These are phyloP conservation scores for Chloropsis hardwickii DNA, from an alignment of 2,113 vertebrate genomes.

Conservation along the genomic window DNA sequence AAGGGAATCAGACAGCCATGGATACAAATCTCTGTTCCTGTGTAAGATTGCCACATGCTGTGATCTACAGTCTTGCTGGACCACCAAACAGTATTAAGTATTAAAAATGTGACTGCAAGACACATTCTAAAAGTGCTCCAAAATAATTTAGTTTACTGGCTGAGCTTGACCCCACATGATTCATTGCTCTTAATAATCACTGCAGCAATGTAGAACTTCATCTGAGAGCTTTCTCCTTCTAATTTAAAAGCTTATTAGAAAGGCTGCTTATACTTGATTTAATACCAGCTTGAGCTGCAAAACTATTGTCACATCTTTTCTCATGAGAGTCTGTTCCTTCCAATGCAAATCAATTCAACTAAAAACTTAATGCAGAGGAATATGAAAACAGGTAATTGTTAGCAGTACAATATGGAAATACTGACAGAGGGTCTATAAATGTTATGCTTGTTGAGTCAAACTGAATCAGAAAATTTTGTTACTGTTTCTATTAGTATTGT, in stretches of 20 bases:
- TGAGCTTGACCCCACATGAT: background rate
- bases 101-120: background rate
- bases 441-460: background rate
- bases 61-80: background rate
- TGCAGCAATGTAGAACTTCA: constrained; percentile 49
- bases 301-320: background rate
- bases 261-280: constrained; percentile 57
- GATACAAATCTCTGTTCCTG: background rate
- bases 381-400: background rate
- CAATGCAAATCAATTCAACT: constrained; percentile 28
- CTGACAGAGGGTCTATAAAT: background rate
- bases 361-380: background rate
- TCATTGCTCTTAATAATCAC: constrained; percentile 49
- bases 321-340: background rate
- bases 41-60: background rate
- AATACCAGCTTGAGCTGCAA: constrained; percentile 24
- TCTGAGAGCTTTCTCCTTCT: constrained; percentile 33
- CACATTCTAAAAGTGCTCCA: background rate
- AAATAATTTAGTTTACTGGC: background rate
- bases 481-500: background rate
- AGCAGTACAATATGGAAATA: background rate
- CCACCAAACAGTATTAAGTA: background rate
- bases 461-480: background rate
- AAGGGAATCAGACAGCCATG: background rate
- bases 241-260: constrained; percentile 67